Base-by-base conservation (phyloP, 2,797 vertebrate species). In the Microcaecilia unicolor region DNA sequence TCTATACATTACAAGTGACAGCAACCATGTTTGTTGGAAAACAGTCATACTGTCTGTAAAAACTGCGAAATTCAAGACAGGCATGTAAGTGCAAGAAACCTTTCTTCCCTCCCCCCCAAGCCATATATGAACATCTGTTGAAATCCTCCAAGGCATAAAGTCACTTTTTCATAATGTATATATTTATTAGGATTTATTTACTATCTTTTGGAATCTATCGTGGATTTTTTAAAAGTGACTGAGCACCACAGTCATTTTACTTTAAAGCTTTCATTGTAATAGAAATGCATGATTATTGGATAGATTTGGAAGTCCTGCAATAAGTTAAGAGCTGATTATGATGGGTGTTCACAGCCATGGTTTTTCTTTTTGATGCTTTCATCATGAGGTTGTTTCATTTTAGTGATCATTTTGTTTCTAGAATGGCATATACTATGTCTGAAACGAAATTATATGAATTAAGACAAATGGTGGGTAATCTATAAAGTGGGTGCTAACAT, bases 11-110 rank as follows among this genome's bases (percentile, higher is more conserved):
- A 72, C 74, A 83, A 78, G 82, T 84, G 80, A 69, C 47, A 50
- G 68, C 56, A 75, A 61, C 20, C 47, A 69, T 64, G 37, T 63
- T 68, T 71, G 36, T 58, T 86, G 80, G 81, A 80, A 71, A 35
- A 13, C 6, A 55, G 71, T 81, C 83, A 88, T 76, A 62, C 40
- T 67, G 71, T 84, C 80, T 82, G 72, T 65, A 77, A 80, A 81
- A 86, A 77, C 67, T 69, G 74, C 72, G 79, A 79, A 81, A 81
- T 75, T 80, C 67, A 80, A 71, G 54, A 67, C 68, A 75, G 69
- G n/a, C n/a, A 48, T 75, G 55, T 69, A 58, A 66, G 54, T 59
- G 43, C 51, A 71, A 75, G 45, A 58, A 62, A 73, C 72, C 46
- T 37, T 70, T n/a, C n/a, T n/a, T n/a, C n/a, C n/a, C n/a, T n/a